phyloP scores from a whole-genome alignment of 2,113 vertebrate species.

The Rhinolophus sinicus region DNA sequence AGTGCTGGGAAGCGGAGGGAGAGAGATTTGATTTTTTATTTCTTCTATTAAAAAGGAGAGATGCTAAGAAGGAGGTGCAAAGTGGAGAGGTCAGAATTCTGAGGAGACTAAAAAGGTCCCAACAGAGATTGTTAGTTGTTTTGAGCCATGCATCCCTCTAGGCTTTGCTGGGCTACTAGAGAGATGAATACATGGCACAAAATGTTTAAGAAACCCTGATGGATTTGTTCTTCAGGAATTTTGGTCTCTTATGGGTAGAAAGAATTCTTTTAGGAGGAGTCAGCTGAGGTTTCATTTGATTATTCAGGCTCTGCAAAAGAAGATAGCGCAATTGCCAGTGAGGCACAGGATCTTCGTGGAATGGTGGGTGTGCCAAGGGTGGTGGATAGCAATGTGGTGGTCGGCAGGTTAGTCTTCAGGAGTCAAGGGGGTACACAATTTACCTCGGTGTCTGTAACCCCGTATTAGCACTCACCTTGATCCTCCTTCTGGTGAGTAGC shows the following conservation, averaged over 20 bases:
- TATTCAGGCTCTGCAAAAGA: not conserved
- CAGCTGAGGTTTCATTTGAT: not conserved
- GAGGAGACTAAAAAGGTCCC: not conserved
- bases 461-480: not conserved
- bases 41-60: not conserved
- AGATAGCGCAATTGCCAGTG: not conserved
- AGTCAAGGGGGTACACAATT: not conserved
- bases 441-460: not conserved
- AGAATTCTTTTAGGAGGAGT: not conserved
- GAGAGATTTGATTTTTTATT: not conserved
- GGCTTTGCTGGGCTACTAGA: not conserved
- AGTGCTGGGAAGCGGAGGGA: not conserved
- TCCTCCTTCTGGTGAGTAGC: not conserved
- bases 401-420: not conserved
- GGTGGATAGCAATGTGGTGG: not conserved
- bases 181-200: not conserved
- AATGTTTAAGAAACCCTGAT: not conserved
- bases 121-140: not conserved
- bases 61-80: not conserved
- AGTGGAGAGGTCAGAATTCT: not conserved
- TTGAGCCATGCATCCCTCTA: not conserved
- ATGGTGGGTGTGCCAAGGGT: not conserved
- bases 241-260: not conserved
- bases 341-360: not conserved
- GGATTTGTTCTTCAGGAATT: not conserved